Evolutionary conservation across 2,797 vertebrate genomes (phyloP).

Genomic region (Neoniphon sammara): DNA sequence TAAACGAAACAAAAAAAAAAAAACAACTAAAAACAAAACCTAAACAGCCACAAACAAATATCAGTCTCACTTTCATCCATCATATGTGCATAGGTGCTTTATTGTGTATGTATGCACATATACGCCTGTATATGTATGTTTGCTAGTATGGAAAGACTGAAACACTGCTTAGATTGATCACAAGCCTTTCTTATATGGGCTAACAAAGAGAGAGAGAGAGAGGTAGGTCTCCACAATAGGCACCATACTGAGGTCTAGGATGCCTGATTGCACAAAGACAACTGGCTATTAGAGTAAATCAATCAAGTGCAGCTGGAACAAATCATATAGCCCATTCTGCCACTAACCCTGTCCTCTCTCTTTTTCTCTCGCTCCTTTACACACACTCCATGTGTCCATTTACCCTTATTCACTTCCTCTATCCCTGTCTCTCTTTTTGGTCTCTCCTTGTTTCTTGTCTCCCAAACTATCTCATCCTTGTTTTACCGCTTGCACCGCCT

Average conservation of each 20-base stretch:
- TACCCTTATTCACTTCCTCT: constrained; percentile 5
- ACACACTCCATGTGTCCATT: constrained; percentile 16
- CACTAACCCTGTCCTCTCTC: constrained; percentile 32
- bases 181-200: constrained; percentile 14
- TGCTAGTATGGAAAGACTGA: constrained; percentile 4
- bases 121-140: background rate
- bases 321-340: constrained; percentile 37
- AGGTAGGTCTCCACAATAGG: background rate
- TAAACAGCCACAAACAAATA: no score
- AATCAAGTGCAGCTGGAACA: constrained; percentile 67
- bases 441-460: constrained; percentile 16
- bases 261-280: constrained; percentile 49
- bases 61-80: no score
- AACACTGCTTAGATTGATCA: constrained; percentile 38
- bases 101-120: background rate
- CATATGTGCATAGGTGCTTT: no score
- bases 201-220: constrained; percentile 20
- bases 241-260: constrained; percentile 34
- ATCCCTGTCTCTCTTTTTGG: constrained; percentile 20
- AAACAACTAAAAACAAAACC: no score
- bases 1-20: no score
- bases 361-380: constrained; percentile 22
- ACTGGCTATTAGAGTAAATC: constrained; percentile 54
- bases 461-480: background rate
- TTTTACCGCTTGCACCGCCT: constrained; percentile 14